Evolutionary conservation across 2,888 invertebrate genomes (phyloP), one percentile per base, ranked within the genome.

Genomic region (Eupithecia insigniata): DNA sequence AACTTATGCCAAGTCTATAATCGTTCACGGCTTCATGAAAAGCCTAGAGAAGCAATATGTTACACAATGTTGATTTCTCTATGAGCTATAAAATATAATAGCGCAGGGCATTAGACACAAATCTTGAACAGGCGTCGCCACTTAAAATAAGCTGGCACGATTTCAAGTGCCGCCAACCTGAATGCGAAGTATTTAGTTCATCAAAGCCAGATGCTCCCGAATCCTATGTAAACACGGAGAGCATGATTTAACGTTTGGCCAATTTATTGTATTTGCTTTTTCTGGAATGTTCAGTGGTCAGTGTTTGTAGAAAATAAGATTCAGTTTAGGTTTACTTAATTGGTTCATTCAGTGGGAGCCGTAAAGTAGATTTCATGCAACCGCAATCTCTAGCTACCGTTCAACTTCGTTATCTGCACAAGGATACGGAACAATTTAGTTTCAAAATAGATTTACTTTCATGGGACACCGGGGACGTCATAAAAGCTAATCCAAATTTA

Each of bases 101-200:
- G 84, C 83, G 77, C 76, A 81, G 84, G 83, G 84, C 86, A 90
- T 90, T 88, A 90, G 87, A 88, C 87, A 88, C 89, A 90, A 89
- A 90, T 92, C 91, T 91, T 85, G 84, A 89, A 85, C 92, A 92
- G 92, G 89, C 89, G 89, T 90, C 89, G 89, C 89, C 91, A 92
- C 92, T 93, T 92, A 90, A 93, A 93, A 93, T 93, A 93, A 92
- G 88, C 92, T 94, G 93, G 93, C 93, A 93, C 89, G 90, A 87
- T 89, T 92, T 93, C 93, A 93, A 94, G 90, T 89, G 89, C 88
- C 87, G 85, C 89, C 89, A 92, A 92, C 92, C 91, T 90, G 90
- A 91, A 92, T 91, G 87, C 87, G 87, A 90, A 92, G 89, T 92
- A 92, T 93, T 93, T 91, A 91, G 92, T 90, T 90, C 91, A 92